Evolutionary conservation across 1,140 invertebrate genomes (phyloP), one percentile per base, ranked within the genome.

Genomic region (Drosophila rhopaloa): DNA sequence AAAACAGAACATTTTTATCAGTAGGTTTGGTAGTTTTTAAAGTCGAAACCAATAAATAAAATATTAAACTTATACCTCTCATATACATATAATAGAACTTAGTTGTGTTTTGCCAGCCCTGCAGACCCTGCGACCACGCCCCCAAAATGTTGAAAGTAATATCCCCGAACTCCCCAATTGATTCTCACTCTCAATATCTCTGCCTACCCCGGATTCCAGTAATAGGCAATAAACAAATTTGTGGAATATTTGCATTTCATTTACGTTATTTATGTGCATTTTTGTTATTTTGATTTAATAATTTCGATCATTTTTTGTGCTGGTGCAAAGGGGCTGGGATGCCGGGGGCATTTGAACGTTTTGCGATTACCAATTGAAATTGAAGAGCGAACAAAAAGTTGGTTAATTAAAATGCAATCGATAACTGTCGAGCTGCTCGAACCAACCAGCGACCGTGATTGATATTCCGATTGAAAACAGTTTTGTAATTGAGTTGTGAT

Each of bases 381-480:
- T 55, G 62, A 77, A 78, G 13, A 56, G 38, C 74, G 63, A 71
- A 81, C 74, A 70, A 66, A 73, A 75, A 81, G 82, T 82, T 82
- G 79, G 82, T 82, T 85, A 82, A 82, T 86, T 85, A 85, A 84
- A 74, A 81, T 62, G 67, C 63, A 84, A 82, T 88, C 82, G 47
- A 79, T 85, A 86, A 47, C 57, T 60, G 75, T 79, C 71, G 82
- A 56, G 40, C n/a, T 44, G 65, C 60, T 57, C 40, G 59, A 51
- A 24, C 70, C 82, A 76, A 71, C 70, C 76, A 24, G 14, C 56
- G 6, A 14, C 35, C 8, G 40, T 54, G 65, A 70, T 70, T 70
- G 24, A 75, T 74, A 73, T 74, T 63, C 55, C 40, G 47, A 72
- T 16, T 53, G 14, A 32, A 37, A 32, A 10, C n/a, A 37, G 5